Evolutionary conservation across 2,797 vertebrate species (phyloP), one percentile per base, ranked within the genome.

Genomic region (Anniella stebbinsi): DNA sequence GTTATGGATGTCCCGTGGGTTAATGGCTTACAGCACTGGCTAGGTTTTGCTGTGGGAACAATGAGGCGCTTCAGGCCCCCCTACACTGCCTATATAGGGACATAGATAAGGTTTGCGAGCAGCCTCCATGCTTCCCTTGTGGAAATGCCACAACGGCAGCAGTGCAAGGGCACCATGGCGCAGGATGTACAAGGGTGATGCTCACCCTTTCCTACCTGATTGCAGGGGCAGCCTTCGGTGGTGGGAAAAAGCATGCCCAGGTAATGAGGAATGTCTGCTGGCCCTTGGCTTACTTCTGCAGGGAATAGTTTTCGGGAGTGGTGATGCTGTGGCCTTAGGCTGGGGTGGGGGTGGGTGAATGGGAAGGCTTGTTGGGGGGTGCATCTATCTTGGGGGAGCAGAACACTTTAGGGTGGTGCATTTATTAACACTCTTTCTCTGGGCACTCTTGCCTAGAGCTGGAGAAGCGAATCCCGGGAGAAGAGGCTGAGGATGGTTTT

Each of bases 171-270:
- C 89, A 13, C 91, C 92, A 81, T 88, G 93, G 87, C 25, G 41
- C 83, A 87, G 89, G 87, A 92, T 11, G 4, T 88, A 81, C 18
- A 9, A 70, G 41, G 82, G 84, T 73, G 23, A 97, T 97, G 97
- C 91, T 97, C 88, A 96, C 96, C 1, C 88, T 97, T 54, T 6
- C 96, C 91, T 97, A 95, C 92, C 92, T 98, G 95, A 88, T 97
- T 0, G 87, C 95, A 38, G 91, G 87, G 85, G 95, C 93, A 0
- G 94, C 96, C 45, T 89, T 95, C 15, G 0, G 93, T 38, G 38
- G 92, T 36, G 38, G 92, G 93, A 0, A 5, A 90, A 67, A 36
- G 90, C 88, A 88, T 23, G 54, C 66, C 60, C 36, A 90, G 96
- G 93, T 88, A 95, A 93, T 0, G 30, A 48, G 57, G 77, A 23